A percentile compares a stretch with the other conserved stretches of the same genome.
Evolutionary conservation across 2,888 invertebrate genomes (phyloP).

Genomic region (Crematogaster levior): DNA sequence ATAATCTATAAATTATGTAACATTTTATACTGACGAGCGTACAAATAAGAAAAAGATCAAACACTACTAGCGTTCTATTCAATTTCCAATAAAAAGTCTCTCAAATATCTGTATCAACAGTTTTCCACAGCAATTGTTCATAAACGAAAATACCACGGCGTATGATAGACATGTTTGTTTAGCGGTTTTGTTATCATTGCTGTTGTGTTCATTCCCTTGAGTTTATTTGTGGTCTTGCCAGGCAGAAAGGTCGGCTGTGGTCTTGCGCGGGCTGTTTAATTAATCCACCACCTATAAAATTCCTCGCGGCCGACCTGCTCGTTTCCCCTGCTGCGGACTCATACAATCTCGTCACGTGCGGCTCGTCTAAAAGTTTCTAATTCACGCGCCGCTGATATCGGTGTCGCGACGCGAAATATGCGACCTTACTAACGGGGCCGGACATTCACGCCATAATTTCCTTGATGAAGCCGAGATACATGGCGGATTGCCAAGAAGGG

Average conservation of each 20-base stretch:
- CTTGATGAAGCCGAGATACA: constrained; percentile 79
- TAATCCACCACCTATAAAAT: constrained; percentile 38
- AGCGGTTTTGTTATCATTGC: constrained; percentile 11
- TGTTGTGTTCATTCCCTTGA: neutral
- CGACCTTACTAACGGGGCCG: constrained; percentile 71
- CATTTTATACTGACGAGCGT: neutral
- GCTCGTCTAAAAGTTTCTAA: constrained; percentile 68
- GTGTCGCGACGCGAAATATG: constrained; percentile 67
- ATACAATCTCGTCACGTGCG: constrained; percentile 37
- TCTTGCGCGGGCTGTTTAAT: constrained; percentile 31
- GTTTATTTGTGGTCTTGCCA: constrained; percentile 28
- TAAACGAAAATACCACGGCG: neutral
- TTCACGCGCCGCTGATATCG: constrained; percentile 63
- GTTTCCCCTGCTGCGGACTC: neutral
- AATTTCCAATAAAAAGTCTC: neutral
- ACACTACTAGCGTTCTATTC: neutral
- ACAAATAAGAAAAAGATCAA: constrained; percentile 5
- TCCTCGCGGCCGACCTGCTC: constrained; percentile 4
- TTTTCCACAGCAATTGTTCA: neutral
- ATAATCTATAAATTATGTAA: neutral
- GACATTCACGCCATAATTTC: constrained; percentile 78
- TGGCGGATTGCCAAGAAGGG: constrained; percentile 76
- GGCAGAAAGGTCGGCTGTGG: constrained; percentile 17
- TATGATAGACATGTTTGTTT: constrained; percentile 20
- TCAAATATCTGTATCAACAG: neutral